Base-by-base conservation (phyloP, 92 coral and sea anemone species). In the Parazoanthus darwini region DNA sequence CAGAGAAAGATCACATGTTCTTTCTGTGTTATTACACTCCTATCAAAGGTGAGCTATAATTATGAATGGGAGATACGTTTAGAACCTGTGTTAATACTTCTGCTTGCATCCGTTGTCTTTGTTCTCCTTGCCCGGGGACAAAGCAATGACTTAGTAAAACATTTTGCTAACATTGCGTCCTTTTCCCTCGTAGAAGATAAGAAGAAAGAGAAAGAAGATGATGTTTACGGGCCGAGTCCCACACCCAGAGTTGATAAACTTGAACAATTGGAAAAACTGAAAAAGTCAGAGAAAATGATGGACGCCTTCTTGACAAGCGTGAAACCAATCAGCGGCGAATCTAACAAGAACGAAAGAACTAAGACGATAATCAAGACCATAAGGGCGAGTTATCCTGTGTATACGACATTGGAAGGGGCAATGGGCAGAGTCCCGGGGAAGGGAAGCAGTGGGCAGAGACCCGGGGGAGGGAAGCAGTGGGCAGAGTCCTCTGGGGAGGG, bases 281-380 rank as follows among this genome's bases (percentile, higher is more conserved):
- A 95, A 35, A 95, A 82, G 77, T 95, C 98, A 0, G 97, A 97
- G 94, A 95, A 95, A 86, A 91, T 97, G 93, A 94, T 97, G 95
- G 97, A 95, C 71, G 99, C 94, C 22, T 97, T 97, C 76, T 88
- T 97, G 33, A 96, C 98, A 0, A 94, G 94, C 79, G 94, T 94
- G 37, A 91, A 95, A 71, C 94, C 93, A 6, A 90, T 86, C 33
- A 93, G 85, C 79, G 94, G 94, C 76, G 94, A 91, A 48, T 92
- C 95, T 29, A 94, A 97, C 83, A 93, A 92, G 92, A 95, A 95
- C 26, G 98, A 95, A 83, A 91, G 96, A 88, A 93, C 98, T 5
- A 95, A 95, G 90, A 95, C 98, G 36, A 93, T 89, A 81, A 95
- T 95, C 33, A 95, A 95, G 86, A 95, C 98, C 0, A 95, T 95